Evolutionary conservation across 2,113 vertebrate genomes (phyloP).

Genomic region (Orcinus orca): DNA sequence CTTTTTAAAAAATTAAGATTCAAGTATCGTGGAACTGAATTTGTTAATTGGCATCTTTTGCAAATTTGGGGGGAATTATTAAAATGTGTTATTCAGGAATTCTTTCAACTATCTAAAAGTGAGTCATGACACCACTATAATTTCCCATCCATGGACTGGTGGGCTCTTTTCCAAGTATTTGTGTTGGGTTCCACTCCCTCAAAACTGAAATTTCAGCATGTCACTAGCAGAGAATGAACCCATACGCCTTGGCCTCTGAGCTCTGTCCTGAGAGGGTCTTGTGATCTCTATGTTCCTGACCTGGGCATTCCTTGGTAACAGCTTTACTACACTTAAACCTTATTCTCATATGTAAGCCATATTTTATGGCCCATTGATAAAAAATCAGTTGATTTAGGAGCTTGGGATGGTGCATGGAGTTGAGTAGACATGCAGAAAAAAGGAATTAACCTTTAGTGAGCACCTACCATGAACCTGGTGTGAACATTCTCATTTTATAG

Average conservation of each 20-base stretch:
- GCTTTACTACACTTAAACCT: neutral
- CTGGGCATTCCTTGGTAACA: neutral
- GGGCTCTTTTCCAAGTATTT: constrained; percentile 44
- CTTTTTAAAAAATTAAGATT: neutral
- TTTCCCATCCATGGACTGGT: neutral
- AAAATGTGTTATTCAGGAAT: constrained; percentile 46
- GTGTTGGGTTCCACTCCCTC: neutral
- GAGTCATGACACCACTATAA: neutral
- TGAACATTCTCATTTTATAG: neutral
- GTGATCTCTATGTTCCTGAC: neutral
- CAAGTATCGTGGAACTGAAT: neutral
- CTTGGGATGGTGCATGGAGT: neutral
- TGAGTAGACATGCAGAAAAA: neutral
- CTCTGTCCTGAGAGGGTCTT: neutral
- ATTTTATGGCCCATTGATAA: neutral
- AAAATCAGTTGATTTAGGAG: neutral
- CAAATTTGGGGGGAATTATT: constrained; percentile 16
- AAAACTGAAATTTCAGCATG: neutral
- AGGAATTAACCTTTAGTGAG: neutral
- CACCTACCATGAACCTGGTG: neutral
- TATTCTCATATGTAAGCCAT: neutral
- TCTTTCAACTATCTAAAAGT: constrained; percentile 12
- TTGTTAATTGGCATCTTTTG: constrained; percentile 17
- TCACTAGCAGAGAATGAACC: neutral
- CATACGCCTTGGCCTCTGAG: neutral